Conservation (phyloP, 2,113 vertebrate genomes). For the Xenus cinereus region DNA sequence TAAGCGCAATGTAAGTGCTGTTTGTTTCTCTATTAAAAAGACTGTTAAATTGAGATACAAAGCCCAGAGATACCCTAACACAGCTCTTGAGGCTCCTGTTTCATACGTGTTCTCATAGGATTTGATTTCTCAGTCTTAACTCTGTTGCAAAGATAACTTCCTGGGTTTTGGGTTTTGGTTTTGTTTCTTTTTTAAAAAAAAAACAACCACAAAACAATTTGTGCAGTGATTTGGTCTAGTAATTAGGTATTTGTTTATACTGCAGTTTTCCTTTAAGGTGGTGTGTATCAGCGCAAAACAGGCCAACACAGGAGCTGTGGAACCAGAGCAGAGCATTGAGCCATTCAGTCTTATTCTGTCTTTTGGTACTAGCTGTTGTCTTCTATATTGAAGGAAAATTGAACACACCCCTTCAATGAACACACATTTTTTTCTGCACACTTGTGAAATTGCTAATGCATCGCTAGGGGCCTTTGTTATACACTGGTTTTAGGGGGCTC, state of each 20-base stretch:
- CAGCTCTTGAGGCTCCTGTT: background rate
- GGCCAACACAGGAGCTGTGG: background rate
- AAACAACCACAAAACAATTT: background rate
- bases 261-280: conserved; percentile 65
- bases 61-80: background rate
- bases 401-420: background rate
- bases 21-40: background rate
- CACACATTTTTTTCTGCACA: background rate
- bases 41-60: background rate
- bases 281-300: background rate
- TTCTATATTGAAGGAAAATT: background rate
- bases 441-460: background rate
- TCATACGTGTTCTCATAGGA: background rate
- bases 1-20: background rate
- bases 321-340: conserved; percentile 16
- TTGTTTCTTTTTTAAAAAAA: background rate
- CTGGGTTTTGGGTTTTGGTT: background rate
- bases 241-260: background rate
- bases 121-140: background rate
- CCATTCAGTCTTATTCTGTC: conserved; percentile 2
- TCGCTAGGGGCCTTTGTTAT: conserved; percentile 16
- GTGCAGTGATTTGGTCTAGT: conserved; percentile 8
- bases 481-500: conserved; percentile 23
- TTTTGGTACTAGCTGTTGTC: conserved; percentile 16
- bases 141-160: background rate